A percentile compares a stretch with the other conserved stretches of the same genome.
Evolutionary conservation across 2,113 vertebrate genomes (phyloP).

Genomic region (Syngnathus typhle): DNA sequence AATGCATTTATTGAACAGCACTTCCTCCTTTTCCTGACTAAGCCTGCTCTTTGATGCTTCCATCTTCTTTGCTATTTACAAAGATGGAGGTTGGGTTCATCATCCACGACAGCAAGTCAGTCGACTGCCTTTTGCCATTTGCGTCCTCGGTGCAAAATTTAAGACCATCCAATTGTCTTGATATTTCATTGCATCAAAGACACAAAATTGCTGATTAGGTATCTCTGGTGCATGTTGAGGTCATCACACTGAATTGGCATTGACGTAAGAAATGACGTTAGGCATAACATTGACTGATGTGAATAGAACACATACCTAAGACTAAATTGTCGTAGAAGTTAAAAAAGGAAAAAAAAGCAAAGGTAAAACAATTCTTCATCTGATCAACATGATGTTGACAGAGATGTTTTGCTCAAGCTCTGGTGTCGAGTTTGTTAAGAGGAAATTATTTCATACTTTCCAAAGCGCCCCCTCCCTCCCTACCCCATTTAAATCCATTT

Average conservation of each 20-base stretch:
- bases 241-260: background rate
- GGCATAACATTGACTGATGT: background rate
- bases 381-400: background rate
- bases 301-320: background rate
- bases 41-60: background rate
- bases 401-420: background rate
- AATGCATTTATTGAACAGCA: conserved; percentile 26
- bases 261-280: background rate
- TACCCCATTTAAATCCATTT: conserved; percentile 47
- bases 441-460: background rate
- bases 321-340: background rate
- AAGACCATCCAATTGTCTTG: too few species aligned
- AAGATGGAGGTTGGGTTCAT: too few species aligned
- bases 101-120: background rate
- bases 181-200: background rate
- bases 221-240: background rate
- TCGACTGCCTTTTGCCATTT: background rate
- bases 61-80: too few species aligned
- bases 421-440: conserved; percentile 29
- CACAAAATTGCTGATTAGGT: background rate
- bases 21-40: conserved; percentile 31
- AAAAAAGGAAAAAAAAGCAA: too few species aligned
- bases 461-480: conserved; percentile 4
- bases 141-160: background rate
- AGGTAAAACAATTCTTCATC: too few species aligned